Base-by-base conservation (phyloP, 2,113 vertebrate species). In the Sclerurus mexicanus region DNA sequence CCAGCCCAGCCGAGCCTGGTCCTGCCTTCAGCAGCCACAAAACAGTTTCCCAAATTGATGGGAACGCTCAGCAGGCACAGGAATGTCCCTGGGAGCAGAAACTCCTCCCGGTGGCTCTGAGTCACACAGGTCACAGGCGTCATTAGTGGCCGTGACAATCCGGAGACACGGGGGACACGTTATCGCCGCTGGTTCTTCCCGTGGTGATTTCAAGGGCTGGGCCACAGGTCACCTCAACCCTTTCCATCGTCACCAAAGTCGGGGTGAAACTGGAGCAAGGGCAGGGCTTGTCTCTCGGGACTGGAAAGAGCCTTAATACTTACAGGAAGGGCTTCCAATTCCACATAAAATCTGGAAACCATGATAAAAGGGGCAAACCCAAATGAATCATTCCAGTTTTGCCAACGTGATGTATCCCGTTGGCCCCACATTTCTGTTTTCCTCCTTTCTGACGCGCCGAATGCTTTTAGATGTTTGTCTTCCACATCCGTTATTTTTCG, bases 401-500 rank as follows among this genome's bases (percentile, higher is more conserved):
- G 8, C 13, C 58, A 12, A 2, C 1, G 4, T 14, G 5, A 55
- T 71, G 37, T 14, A 39, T 4, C 23, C 28, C 3, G 1, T 15
- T 55, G 13, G 11, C 24, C 27, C 20, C 40, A 21, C 49, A 7
- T 69, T 42, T 44, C 1, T 35, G 4, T 27, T 72, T 9, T 44
- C 39, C 6, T 44, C 3, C 31, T 40, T 83, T 10, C 28, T 47
- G 44, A 24, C 21, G 1, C 9, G 2, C 4, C 4, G 23, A 47
- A 33, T 0, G 0, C 10, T 62, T 42, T 44, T 2, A 44, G 74
- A 55, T 35, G 11, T 30, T 69, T 37, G 10, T 37, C 28, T 64
- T 49, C 14, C 53, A 21, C 53, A 12, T n/a, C 39, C 21, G 2
- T 39, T 21, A 25, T 56, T 23, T 59, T 59, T 59, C 9, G 33